Percentiles rank a stretch among this genome's conserved stretches.
Evolutionary conservation across 2,113 vertebrate genomes (phyloP).

Genomic region (Hylia prasina): DNA sequence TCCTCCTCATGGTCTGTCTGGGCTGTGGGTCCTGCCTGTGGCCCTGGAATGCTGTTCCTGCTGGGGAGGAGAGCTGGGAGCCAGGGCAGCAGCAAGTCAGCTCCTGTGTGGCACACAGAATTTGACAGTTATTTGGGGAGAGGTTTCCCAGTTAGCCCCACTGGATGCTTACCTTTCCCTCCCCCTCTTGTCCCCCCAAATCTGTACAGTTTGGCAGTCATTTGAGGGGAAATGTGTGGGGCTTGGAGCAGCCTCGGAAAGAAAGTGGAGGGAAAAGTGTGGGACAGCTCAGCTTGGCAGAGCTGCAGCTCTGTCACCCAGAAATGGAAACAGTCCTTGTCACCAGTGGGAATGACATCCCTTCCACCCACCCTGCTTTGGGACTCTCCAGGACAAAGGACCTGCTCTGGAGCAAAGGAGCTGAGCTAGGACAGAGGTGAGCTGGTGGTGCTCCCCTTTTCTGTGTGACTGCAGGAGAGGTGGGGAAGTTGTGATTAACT

Average conservation of each 20-base stretch:
- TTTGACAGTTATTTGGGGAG: not conserved
- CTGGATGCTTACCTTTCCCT: not conserved
- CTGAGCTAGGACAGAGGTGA: not conserved
- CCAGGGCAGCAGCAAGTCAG: fast-evolving
- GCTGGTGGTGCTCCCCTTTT: not conserved
- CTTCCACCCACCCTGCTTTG: fast-evolving
- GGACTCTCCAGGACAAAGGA: not conserved
- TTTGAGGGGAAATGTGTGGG: not conserved
- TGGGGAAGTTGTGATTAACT: not conserved
- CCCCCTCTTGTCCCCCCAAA: fast-evolving
- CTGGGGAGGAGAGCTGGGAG: not conserved
- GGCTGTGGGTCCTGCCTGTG: not conserved
- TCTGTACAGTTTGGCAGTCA: not conserved
- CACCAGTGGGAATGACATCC: not conserved
- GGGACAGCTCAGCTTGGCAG: not conserved
- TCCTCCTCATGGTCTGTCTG: not conserved
- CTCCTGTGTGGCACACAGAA: not conserved
- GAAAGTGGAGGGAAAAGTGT: not conserved
- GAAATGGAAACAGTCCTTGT: not conserved
- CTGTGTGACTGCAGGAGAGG: fast-evolving
- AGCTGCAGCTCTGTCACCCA: not conserved
- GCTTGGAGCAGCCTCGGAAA: not conserved
- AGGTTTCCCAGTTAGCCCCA: not conserved
- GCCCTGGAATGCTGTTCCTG: not conserved
- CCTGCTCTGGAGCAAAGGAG: not conserved